Conservation (phyloP, 2,888 invertebrate species). For the Aleiodes testaceus region DNA sequence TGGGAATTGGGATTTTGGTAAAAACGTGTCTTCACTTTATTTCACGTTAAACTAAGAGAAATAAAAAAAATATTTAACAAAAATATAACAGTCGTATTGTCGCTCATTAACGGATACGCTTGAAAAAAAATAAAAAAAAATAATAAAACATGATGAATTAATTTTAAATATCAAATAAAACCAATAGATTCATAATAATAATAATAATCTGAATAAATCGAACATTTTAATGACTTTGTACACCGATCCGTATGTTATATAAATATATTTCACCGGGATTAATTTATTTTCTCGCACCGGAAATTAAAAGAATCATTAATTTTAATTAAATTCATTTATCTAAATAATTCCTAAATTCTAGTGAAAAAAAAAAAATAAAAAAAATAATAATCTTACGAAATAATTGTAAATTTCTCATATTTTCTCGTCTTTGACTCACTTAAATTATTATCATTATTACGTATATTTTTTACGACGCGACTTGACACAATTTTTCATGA, state of each 20-base stretch:
- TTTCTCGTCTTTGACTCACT: constrained; percentile 22
- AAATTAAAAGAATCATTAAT: constrained; percentile 40
- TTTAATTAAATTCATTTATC: constrained; percentile 30
- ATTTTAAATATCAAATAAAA: constrained; percentile 55
- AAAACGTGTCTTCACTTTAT: constrained; percentile 56
- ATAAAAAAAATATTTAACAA: constrained; percentile 64
- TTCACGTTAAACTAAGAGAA: constrained; percentile 62
- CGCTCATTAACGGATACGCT: constrained; percentile 57
- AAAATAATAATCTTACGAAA: constrained; percentile 19
- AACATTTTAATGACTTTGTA: constrained; percentile 57
- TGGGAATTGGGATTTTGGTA: constrained; percentile 44
- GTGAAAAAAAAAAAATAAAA: background rate
- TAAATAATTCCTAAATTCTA: constrained; percentile 28
- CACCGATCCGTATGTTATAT: constrained; percentile 58
- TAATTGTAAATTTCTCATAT: background rate
- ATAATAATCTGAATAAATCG: constrained; percentile 52
- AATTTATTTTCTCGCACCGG: constrained; percentile 34
- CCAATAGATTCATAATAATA: constrained; percentile 51
- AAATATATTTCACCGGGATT: constrained; percentile 51
- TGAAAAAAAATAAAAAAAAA: too few species aligned
- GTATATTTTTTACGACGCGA: constrained; percentile 34
- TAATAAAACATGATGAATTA: constrained; percentile 59
- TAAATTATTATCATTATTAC: constrained; percentile 27
- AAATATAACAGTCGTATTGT: constrained; percentile 68
- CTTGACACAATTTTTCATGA: background rate